Evolutionary conservation across 2,797 vertebrate species (phyloP).

Genomic region (Columba guinea): DNA sequence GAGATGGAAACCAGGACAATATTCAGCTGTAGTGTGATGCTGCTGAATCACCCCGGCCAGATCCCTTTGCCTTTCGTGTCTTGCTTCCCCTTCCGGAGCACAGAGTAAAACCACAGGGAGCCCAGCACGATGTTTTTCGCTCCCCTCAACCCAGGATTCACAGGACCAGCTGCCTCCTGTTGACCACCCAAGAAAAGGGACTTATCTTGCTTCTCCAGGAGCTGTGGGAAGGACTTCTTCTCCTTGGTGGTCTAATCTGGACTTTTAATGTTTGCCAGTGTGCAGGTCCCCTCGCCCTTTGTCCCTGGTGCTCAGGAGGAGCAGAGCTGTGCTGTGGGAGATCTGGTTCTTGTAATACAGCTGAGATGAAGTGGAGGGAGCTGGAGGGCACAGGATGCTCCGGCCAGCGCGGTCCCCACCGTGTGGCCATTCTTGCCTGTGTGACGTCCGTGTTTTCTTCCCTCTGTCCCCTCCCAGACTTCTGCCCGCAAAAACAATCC

Average conservation of each 20-base stretch:
- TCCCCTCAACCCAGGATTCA: background rate
- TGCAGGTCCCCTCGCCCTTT: background rate
- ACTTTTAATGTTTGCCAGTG: background rate
- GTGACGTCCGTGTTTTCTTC: background rate
- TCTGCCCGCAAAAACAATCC: background rate
- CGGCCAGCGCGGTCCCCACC: rapidly evolving
- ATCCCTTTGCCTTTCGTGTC: background rate
- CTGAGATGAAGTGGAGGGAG: background rate
- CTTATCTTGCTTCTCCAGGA: background rate
- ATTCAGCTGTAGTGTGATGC: background rate
- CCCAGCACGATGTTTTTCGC: background rate
- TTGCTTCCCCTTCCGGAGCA: background rate
- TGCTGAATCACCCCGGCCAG: background rate
- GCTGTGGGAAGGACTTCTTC: background rate
- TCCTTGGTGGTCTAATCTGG: background rate
- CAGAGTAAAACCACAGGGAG: background rate
- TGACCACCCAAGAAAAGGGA: background rate
- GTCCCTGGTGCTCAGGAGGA: background rate
- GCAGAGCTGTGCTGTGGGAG: background rate
- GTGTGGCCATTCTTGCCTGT: background rate
- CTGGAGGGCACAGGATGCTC: background rate
- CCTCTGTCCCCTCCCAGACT: background rate
- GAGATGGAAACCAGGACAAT: background rate
- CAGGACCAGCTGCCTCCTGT: background rate
- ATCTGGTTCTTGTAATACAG: background rate